Conservation (phyloP, 92 coral and sea anemone species). For the Diadumene lineata region DNA sequence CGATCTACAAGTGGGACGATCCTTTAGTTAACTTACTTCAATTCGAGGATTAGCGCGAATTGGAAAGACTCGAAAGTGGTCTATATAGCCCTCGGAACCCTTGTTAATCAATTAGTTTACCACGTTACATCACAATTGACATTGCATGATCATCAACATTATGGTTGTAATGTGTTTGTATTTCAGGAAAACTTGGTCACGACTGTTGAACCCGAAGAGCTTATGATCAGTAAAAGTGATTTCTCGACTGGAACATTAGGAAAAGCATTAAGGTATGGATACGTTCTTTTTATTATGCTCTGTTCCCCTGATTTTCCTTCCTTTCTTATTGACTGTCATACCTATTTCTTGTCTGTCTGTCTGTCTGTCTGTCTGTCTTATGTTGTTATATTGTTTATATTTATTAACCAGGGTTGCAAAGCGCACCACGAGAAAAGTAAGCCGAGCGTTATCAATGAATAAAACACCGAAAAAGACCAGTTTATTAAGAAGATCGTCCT, state of each 20-base stretch:
- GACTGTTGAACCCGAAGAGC: slow-evolving; percentile 82
- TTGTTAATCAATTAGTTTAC: no score
- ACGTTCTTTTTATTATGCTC: no score
- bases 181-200: slow-evolving; percentile 84
- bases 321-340: no score
- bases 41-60: no score
- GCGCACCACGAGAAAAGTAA: slow-evolving; percentile 89
- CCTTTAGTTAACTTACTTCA: no score
- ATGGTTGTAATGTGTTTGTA: background rate
- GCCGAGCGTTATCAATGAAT: slow-evolving; percentile 96
- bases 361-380: background rate
- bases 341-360: background rate
- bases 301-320: no score
- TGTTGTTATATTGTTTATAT: background rate
- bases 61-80: no score
- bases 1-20: no score
- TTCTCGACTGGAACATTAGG: slow-evolving; percentile 86
- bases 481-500: slow-evolving; percentile 71
- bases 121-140: no score
- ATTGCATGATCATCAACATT: background rate
- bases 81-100: no score
- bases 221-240: slow-evolving; percentile 87
- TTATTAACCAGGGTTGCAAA: slow-evolving; percentile 78
- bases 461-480: slow-evolving; percentile 81
- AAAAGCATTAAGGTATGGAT: slow-evolving; percentile 85